phyloP scores from a whole-genome alignment of 2,797 vertebrate genomes.

The Eidolon dupreanum region DNA sequence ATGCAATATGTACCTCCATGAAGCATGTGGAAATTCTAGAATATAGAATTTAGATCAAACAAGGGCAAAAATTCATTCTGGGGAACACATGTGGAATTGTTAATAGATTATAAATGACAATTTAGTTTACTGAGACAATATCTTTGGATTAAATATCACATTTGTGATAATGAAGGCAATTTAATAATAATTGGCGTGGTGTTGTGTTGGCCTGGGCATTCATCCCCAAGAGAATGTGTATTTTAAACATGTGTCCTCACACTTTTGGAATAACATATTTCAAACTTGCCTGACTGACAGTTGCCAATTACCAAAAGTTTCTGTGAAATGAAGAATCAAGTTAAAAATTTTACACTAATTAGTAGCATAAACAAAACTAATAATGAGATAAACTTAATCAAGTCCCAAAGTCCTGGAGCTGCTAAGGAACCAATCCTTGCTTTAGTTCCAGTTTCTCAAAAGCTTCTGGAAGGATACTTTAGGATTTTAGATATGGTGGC shows the following conservation, averaged over 20 bases:
- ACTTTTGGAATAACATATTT: neutral
- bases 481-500: neutral
- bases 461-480: neutral
- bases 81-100: neutral
- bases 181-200: neutral
- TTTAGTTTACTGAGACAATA: slow-evolving; percentile 35
- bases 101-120: slow-evolving; percentile 45
- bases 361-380: slow-evolving; percentile 40
- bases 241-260: slow-evolving; percentile 14
- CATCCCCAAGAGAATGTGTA: neutral
- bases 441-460: neutral
- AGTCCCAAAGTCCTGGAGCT: neutral
- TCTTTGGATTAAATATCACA: slow-evolving; percentile 5
- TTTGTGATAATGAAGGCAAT: slow-evolving; percentile 33
- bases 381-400: slow-evolving; percentile 6
- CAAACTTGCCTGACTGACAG: neutral
- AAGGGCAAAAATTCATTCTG: neutral
- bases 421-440: neutral
- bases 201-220: neutral
- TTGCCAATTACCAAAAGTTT: slow-evolving; percentile 55
- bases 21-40: neutral
- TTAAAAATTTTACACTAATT: slow-evolving; percentile 53
- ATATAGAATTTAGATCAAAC: neutral
- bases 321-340: slow-evolving; percentile 39
- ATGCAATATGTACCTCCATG: neutral